Percentiles rank a stretch among this genome's conserved stretches.
Conservation (phyloP, 2,113 vertebrate species). For the Apteryx owenii region DNA sequence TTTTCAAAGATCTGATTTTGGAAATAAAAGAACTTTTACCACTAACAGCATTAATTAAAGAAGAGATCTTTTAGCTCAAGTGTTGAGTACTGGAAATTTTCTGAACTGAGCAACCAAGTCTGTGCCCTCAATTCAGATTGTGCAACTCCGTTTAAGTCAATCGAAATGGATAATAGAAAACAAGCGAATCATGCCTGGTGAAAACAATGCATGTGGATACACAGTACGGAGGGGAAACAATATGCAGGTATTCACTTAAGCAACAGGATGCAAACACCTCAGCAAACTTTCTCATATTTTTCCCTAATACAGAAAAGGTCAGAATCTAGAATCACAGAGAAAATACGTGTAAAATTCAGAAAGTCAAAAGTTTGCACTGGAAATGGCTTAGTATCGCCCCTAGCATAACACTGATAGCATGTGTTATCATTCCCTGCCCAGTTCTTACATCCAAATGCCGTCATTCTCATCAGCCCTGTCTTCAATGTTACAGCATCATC, state of each 20-base stretch:
- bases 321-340: neutral
- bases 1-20: neutral
- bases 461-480: neutral
- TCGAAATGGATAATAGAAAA: neutral
- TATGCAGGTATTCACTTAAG: neutral
- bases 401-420: neutral
- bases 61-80: neutral
- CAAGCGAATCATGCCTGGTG: neutral
- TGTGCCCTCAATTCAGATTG: neutral
- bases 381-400: neutral
- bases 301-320: neutral
- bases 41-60: neutral
- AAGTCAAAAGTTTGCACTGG: neutral
- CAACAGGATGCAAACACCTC: neutral
- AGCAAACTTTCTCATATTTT: neutral
- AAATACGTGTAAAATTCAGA: neutral
- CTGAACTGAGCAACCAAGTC: neutral
- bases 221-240: neutral
- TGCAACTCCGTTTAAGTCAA: neutral
- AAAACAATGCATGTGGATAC: neutral
- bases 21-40: neutral
- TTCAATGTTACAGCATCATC: neutral
- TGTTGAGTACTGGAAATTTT: neutral
- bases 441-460: neutral
- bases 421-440: fast-evolving